Percentiles rank a stretch among this genome's conserved stretches.
These are phyloP conservation scores for Todus mexicanus DNA, from an alignment of 2,797 vertebrate species.

Conservation along the genomic window DNA sequence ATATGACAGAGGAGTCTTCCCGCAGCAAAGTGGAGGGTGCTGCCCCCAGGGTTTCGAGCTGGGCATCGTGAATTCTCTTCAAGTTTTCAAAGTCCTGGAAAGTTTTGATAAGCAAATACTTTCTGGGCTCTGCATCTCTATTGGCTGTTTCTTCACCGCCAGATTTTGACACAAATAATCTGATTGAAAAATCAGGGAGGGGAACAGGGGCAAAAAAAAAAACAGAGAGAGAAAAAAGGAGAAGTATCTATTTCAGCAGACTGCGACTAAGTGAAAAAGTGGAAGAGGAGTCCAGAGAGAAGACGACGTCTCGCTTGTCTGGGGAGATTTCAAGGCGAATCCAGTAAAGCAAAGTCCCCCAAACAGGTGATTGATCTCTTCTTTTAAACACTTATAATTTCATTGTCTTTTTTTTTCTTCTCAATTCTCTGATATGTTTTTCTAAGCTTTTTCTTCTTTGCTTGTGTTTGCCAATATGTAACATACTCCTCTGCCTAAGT, in stretches of 20 bases:
- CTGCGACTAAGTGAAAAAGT: slow-evolving; percentile 39
- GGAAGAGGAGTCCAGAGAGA: slow-evolving; percentile 12
- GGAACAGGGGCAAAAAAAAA: slow-evolving; percentile 64
- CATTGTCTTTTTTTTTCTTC: background rate
- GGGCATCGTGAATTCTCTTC: slow-evolving; percentile 42
- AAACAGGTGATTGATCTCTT: slow-evolving; percentile 71
- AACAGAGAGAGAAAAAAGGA: slow-evolving; percentile 61
- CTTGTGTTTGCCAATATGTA: background rate
- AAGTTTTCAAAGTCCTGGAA: slow-evolving; percentile 67
- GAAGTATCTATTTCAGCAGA: slow-evolving; percentile 71
- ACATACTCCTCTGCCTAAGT: background rate
- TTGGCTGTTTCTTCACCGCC: slow-evolving; percentile 75
- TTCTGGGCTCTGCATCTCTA: slow-evolving; percentile 47
- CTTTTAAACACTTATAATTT: background rate
- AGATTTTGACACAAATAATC: slow-evolving; percentile 87
- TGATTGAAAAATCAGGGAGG: slow-evolving; percentile 87
- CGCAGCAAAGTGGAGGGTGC: slow-evolving; percentile 26
- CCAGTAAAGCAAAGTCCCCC: slow-evolving; percentile 41
- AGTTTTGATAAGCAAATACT: slow-evolving; percentile 83
- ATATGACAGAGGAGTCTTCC: slow-evolving; percentile 1
- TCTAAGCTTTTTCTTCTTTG: background rate
- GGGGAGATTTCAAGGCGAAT: slow-evolving; percentile 11
- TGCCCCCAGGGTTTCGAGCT: background rate
- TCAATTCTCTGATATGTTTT: background rate
- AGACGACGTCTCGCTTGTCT: background rate